phyloP scores from a whole-genome alignment of 1,140 invertebrate genomes.

The Venturia canescens region DNA sequence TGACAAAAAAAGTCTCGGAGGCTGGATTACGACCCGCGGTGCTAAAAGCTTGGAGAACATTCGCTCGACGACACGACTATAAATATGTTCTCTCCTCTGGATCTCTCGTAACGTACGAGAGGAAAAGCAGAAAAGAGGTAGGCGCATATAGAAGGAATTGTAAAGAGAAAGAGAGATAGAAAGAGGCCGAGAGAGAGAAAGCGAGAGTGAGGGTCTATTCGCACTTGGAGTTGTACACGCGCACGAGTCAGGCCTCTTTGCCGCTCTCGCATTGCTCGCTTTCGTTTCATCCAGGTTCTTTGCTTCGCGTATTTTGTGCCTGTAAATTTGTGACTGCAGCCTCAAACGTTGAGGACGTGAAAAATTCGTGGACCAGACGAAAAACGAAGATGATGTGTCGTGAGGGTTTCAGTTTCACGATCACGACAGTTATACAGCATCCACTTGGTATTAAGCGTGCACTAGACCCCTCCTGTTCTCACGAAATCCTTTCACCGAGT shows the following conservation, averaged over 20 bases:
- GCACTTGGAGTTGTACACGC: constrained; percentile 24
- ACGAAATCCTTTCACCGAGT: background rate
- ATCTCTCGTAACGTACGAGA: constrained; percentile 39
- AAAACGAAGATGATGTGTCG: constrained; percentile 26
- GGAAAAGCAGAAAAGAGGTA: background rate
- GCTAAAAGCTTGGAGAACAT: constrained; percentile 18
- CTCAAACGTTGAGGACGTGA: constrained; percentile 10
- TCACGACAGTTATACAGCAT: constrained; percentile 34
- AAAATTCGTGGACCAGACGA: constrained; percentile 40
- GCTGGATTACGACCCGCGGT: background rate
- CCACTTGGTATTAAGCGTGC: background rate
- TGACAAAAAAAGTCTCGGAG: background rate
- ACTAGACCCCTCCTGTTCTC: background rate
- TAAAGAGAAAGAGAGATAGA: background rate
- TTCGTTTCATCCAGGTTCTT: constrained; percentile 36
- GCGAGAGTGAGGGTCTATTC: constrained; percentile 6
- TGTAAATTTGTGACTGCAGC: constrained; percentile 19
- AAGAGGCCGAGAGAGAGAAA: background rate
- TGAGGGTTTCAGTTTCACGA: constrained; percentile 15
- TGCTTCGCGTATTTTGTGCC: constrained; percentile 3
- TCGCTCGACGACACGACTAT: constrained; percentile 61
- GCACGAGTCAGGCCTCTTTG: constrained; percentile 25
- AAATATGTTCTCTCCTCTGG: constrained; percentile 60
- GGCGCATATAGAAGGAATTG: background rate
- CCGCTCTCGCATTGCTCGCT: constrained; percentile 6